Base-by-base conservation (phyloP, 1,140 invertebrate species). In the Pseudomyrmex concolor region DNA sequence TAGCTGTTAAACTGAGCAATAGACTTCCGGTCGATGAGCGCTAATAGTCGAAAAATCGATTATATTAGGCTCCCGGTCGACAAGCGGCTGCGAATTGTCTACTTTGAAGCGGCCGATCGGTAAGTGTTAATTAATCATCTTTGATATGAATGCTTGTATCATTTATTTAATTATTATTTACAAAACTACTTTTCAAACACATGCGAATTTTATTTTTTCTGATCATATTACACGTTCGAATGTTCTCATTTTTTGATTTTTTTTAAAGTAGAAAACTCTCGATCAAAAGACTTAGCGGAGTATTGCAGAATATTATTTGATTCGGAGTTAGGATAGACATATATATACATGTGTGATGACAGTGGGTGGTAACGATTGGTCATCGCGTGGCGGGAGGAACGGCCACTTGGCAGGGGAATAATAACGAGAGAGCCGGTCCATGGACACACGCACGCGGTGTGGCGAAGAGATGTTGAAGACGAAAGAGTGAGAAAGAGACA, bases 361-460 rank as follows among this genome's bases (percentile, higher is more conserved):
- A 74, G 71, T 71, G 84, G 78, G 85, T 83, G 50, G 84, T 51
- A 62, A 48, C 57, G 17, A 54, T 8, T 51, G 13, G 83, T 22
- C 64, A 25, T 43, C 25, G 43, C 17, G 10, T 81, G 84, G 88
- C 55, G 84, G 86, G 86, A 86, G 84, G 77, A 83, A 68, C 64
- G 34, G 83, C 60, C 43, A 72, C 62, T 70, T 90, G 86, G 89
- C 88, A 87, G 88, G 85, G 84, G 89, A 90, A 89, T 88, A 84
- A 89, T 88, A 87, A 86, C 82, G 86, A 86, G 51, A 86, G 51
- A 55, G 67, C 43, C 78, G 63, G 72, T 87, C 83, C 25, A 82
- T 34, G 34, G 34, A 34, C 34, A 86, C 83, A 85, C 72, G 74
- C 34, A 15, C 83, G 66, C 48, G 45, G 57, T 71, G 62, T 63